Base-by-base conservation (phyloP, 2,113 vertebrate species). In the Toxostoma redivivum region DNA sequence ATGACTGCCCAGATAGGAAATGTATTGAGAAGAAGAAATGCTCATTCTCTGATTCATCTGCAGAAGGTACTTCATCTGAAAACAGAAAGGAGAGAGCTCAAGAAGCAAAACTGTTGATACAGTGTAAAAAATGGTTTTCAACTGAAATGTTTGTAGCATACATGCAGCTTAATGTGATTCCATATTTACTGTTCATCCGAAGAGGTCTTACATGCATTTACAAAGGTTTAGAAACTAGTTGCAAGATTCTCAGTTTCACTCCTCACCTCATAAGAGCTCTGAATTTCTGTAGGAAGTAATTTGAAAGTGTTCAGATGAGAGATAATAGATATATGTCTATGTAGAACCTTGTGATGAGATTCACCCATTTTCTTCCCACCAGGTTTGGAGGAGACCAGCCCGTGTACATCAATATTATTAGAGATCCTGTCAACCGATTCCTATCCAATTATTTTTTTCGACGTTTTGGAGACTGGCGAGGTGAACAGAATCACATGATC, bases 361-460 rank as follows among this genome's bases (percentile, higher is more conserved):
- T 72, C 17, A 8, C 82, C 35, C 53, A 3, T 95, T 81, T 80
- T 81, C 67, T 97, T 57, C 81, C 78, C 86, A 14, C 82, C 93
- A 99, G 99, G 98, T 99, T 99, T 97, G 98, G 98, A 97, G 98
- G 99, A 98, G 99, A 99, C 90, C 98, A 99, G 97, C 99, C 99
- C 0, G 99, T 99, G 61, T 99, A 99, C 92, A 99, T 99, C 97
- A 99, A 99, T 97, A 99, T 99, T 92, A 99, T 99, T 85, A 98
- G 99, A 97, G 99, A 99, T 95, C 99, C 99, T 7, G 99, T 99
- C 92, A 99, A 97, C 96, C 98, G 99, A 51, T 99, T 99, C 97
- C 97, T 99, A 37, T 99, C 99, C 56, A 99, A 99, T 97, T 99
- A 99, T 96, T 99, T 99, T 97, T 99, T 99, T 97, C 99, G 99